Evolutionary conservation across 2,113 vertebrate species (phyloP).

Genomic region (Junco hyemalis): DNA sequence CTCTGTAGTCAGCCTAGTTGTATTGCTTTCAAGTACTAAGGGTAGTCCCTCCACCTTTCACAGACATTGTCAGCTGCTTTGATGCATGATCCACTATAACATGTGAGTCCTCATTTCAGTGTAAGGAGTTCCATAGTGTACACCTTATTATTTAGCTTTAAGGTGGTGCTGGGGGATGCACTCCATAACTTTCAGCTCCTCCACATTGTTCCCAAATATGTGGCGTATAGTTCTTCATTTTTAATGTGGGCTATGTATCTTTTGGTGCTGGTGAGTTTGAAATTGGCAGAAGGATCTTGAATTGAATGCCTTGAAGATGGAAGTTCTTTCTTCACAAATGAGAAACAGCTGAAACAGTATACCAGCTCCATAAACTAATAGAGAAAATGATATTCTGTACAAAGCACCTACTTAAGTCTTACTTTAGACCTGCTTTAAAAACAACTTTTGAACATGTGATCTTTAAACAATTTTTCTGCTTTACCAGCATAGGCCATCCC

Average conservation of each 20-base stretch:
- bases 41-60: conserved; percentile 42
- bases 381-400: background rate
- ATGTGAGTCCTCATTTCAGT: background rate
- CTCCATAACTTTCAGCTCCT: background rate
- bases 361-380: background rate
- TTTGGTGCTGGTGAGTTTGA: background rate
- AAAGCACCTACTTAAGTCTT: background rate
- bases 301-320: background rate
- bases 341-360: background rate
- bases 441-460: background rate
- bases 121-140: background rate
- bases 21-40: conserved; percentile 50
- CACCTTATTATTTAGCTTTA: background rate
- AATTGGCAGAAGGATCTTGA: background rate
- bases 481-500: background rate
- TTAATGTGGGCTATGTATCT: background rate
- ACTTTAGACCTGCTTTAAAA: background rate
- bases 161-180: background rate
- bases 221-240: background rate
- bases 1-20: conserved; percentile 27
- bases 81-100: conserved; percentile 8
- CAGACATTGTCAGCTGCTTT: conserved; percentile 49
- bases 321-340: background rate
- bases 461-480: background rate
- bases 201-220: background rate